Conservation (phyloP, 2,888 invertebrate species). For the Gisinianus flammeolus region DNA sequence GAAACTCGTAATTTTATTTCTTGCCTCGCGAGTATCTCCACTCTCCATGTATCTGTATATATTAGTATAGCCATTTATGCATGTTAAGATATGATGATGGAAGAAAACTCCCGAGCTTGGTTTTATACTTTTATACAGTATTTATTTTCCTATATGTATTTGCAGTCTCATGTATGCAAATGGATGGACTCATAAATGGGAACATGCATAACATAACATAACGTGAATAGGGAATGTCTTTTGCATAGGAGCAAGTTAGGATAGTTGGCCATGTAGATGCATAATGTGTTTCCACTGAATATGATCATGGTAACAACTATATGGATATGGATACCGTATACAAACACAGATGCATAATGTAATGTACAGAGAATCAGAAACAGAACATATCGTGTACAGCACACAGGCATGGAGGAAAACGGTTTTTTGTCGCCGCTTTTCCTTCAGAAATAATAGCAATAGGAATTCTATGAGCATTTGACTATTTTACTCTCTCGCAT, state of each 20-base stretch:
- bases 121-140: too few relatives aligned
- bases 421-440: background rate
- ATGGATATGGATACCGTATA: too few relatives aligned
- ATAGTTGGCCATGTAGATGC: background rate
- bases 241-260: background rate
- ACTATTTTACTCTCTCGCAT: too few relatives aligned
- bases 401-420: background rate
- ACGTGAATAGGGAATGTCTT: constrained; percentile 37
- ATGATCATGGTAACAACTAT: too few relatives aligned
- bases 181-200: constrained; percentile 41
- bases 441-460: background rate
- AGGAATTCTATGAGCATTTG: background rate
- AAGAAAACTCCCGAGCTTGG: too few relatives aligned
- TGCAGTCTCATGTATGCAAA: constrained; percentile 36
- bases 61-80: background rate
- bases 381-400: too few relatives aligned
- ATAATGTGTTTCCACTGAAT: background rate
- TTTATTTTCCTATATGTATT: too few relatives aligned
- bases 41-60: background rate
- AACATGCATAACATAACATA: constrained; percentile 38
- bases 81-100: background rate
- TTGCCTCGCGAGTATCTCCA: constrained; percentile 1
- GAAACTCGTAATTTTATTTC: constrained; percentile 37
- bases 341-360: background rate
- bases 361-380: too few relatives aligned